Conservation (phyloP, 2,888 invertebrate genomes). For the Invenusta paracnida region DNA sequence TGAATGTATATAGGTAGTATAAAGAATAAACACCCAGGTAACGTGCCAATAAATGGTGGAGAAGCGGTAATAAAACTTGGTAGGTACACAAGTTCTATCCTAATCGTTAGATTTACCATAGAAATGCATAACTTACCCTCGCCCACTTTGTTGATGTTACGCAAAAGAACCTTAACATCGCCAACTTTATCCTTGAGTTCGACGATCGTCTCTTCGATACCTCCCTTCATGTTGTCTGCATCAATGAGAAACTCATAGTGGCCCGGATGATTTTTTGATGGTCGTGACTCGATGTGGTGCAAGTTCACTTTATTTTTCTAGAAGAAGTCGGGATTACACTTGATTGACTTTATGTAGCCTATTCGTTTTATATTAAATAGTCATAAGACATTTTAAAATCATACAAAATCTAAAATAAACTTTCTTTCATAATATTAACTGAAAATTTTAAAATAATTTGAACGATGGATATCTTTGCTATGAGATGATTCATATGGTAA, state of each 20-base stretch:
- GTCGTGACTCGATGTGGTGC: slow-evolving; percentile 84
- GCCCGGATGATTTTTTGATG: slow-evolving; percentile 72
- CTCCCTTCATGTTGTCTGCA: slow-evolving; percentile 71
- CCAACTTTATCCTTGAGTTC: slow-evolving; percentile 70
- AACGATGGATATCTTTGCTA: too few species aligned
- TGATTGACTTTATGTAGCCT: background rate
- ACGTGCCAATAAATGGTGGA: too few species aligned
- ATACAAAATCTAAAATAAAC: too few species aligned
- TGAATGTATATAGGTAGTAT: too few species aligned
- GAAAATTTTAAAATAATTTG: too few species aligned
- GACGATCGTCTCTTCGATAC: slow-evolving; percentile 69
- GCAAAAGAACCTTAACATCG: slow-evolving; percentile 75
- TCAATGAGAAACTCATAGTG: slow-evolving; percentile 90
- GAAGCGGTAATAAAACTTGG: too few species aligned
- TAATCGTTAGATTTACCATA: background rate
- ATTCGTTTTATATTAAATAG: background rate
- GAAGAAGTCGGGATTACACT: slow-evolving; percentile 32
- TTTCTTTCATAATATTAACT: too few species aligned
- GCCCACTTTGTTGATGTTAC: too few species aligned
- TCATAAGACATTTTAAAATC: background rate
- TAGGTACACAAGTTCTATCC: too few species aligned
- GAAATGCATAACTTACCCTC: slow-evolving; percentile 16
- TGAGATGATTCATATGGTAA: too few species aligned
- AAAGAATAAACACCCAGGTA: too few species aligned
- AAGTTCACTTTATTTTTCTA: slow-evolving; percentile 70